Conservation (phyloP, 2,888 invertebrate genomes). For the Lymantria monacha region DNA sequence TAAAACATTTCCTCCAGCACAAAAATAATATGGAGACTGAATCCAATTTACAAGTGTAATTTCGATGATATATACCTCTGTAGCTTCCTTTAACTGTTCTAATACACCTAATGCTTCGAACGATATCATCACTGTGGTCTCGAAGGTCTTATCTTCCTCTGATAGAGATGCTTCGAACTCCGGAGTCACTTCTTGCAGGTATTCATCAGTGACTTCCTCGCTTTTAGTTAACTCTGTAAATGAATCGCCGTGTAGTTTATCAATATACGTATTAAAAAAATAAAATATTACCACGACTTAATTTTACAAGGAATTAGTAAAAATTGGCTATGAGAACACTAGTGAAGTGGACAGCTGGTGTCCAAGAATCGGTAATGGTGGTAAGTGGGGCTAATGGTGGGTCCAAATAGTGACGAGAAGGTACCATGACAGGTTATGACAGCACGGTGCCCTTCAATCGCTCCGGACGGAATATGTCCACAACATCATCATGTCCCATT, state of each 20-base stretch:
- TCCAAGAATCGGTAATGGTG: too few species aligned
- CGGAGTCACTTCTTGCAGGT: slow-evolving; percentile 71
- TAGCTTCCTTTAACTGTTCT: slow-evolving; percentile 91
- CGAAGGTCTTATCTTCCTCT: slow-evolving; percentile 72
- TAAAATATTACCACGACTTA: background rate
- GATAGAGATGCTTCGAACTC: slow-evolving; percentile 71
- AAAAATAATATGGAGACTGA: too few species aligned
- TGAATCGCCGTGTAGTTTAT: background rate
- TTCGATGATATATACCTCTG: slow-evolving; percentile 82
- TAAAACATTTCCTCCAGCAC: too few species aligned
- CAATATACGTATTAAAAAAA: background rate
- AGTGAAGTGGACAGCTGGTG: too few species aligned
- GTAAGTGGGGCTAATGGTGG: too few species aligned
- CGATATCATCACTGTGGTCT: slow-evolving; percentile 86
- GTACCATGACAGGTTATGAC: too few species aligned
- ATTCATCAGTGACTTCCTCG: slow-evolving; percentile 71
- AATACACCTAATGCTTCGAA: slow-evolving; percentile 93
- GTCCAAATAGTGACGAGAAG: too few species aligned
- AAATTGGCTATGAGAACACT: too few species aligned
- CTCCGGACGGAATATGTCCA: too few species aligned
- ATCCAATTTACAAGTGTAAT: too few species aligned
- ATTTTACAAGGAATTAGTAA: background rate
- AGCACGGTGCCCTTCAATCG: too few species aligned
- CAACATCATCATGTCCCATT: too few species aligned
- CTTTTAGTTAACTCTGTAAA: slow-evolving; percentile 64